Base-by-base conservation (phyloP, 1,140 invertebrate genomes). In the Palaemon carinicauda region DNA sequence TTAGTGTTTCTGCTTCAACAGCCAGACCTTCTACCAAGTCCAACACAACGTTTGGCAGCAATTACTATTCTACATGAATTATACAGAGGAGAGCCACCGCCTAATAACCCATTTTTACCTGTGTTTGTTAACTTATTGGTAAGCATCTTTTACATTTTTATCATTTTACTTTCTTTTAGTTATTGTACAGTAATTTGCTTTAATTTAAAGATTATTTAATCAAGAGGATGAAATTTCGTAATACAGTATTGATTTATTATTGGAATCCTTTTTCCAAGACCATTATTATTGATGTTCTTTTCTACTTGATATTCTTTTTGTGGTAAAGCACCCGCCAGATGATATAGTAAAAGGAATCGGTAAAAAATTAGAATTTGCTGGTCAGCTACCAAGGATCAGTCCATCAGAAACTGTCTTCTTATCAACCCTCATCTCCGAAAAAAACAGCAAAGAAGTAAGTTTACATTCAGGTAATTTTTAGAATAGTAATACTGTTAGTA, bases 21-120 rank as follows among this genome's bases (percentile, higher is more conserved):
- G 90, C 91, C 93, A 79, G 95, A 96, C 91, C 90, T 96, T 3
- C 90, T 96, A 19, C 92, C 94, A 31, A 93, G 94, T 87, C 92
- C 93, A 73, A 92, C 93, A 88, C 95, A 96, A 90, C 92, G 94
- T 80, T 90, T 96, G 73, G 93, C 94, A 50, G 94, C 95, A 33
- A 92, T 96, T 31, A 93, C 93, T 21, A 91, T 96, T n/a, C 92
- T 96, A 17, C 95, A 94, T 92, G 95, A 96, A 88, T 92, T 96
- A 89, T 96, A 96, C 91, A 93, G 94, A 90, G 93, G 92, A 29
- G 95, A 96, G 89, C 92, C 94, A 5, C 91, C 95, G 52, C 92
- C 93, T 33, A 92, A 92, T 9, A 96, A 95, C 89, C 95, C 96
- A 24, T 96, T 96, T 91, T 94, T 94, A 7, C 92, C 94, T 87